Evolutionary conservation across 2,113 vertebrate species (phyloP).

Genomic region (Meles meles): DNA sequence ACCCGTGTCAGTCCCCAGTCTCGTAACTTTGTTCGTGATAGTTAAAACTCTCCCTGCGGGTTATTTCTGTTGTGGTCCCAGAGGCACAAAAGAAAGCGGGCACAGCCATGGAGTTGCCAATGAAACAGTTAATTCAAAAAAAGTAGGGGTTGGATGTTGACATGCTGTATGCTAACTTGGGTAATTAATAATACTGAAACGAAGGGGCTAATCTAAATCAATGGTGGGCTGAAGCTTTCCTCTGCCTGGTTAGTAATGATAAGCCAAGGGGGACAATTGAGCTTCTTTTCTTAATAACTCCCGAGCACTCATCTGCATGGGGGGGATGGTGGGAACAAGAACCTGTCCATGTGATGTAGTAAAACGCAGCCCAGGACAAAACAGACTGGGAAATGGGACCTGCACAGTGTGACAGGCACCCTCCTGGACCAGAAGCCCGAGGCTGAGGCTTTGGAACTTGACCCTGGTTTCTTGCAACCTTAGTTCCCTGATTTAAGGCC

Average conservation of each 20-base stretch:
- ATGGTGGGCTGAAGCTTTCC: conserved; percentile 53
- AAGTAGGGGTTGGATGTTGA: conserved; percentile 56
- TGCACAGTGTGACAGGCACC: background rate
- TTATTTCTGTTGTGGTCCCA: conserved; percentile 33
- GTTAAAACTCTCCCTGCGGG: background rate
- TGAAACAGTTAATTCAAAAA: conserved; percentile 72
- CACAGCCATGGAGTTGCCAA: conserved; percentile 25
- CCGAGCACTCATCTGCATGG: conserved; percentile 4
- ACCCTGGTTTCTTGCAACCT: background rate
- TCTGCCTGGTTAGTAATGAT: conserved; percentile 66
- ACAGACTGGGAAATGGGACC: background rate
- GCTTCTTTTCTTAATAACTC: conserved; percentile 63
- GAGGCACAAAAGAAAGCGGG: background rate
- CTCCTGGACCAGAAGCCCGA: background rate
- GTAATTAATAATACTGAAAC: conserved; percentile 81
- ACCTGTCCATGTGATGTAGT: background rate
- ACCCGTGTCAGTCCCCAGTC: conserved; percentile 44
- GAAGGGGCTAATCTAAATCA: conserved; percentile 74
- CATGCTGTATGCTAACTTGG: conserved; percentile 54
- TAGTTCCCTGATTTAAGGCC: background rate
- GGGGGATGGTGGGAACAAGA: background rate
- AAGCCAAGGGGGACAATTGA: conserved; percentile 62
- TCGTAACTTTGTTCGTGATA: conserved; percentile 45
- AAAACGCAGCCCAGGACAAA: background rate
- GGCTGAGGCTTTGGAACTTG: background rate